Percentiles rank a stretch among this genome's conserved stretches.
These are phyloP conservation scores for Psylliodes chrysocephalus DNA, from an alignment of 2,888 invertebrate species.

Conservation along the genomic window DNA sequence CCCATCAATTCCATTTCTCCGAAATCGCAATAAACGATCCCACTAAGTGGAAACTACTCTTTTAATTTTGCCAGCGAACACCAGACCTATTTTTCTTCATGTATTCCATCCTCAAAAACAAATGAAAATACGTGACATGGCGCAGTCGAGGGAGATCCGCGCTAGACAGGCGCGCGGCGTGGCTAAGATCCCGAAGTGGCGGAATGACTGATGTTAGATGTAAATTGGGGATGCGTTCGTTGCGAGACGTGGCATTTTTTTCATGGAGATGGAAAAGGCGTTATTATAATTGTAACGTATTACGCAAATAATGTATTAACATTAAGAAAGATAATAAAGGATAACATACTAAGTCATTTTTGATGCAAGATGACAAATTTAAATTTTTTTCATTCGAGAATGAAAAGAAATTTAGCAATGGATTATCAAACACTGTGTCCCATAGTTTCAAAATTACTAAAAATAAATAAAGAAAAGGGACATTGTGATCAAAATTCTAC, in stretches of 20 bases:
- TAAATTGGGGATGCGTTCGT: slow-evolving; percentile 19
- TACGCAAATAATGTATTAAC: too few species aligned
- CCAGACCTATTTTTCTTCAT: slow-evolving; percentile 19
- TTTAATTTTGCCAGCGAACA: slow-evolving; percentile 26
- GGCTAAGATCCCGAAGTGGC: slow-evolving; percentile 7
- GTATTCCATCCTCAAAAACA: slow-evolving; percentile 18
- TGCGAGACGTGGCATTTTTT: not conserved
- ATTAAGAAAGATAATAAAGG: too few species aligned
- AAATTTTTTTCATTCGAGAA: too few species aligned
- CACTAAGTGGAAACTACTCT: slow-evolving; percentile 34
- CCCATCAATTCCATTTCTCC: slow-evolving; percentile 21
- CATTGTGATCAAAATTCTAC: too few species aligned
- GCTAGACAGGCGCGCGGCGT: slow-evolving; percentile 3
- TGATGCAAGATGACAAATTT: too few species aligned
- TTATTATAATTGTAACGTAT: too few species aligned
- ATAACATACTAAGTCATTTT: too few species aligned
- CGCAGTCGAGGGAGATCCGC: slow-evolving; percentile 17
- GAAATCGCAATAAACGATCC: slow-evolving; percentile 32
- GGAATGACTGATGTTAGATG: slow-evolving; percentile 23
- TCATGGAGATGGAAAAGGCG: not conserved
- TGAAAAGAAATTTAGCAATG: too few species aligned
- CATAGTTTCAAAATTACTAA: too few species aligned
- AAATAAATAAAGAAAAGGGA: too few species aligned
- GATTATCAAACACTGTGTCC: too few species aligned
- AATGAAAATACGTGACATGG: slow-evolving; percentile 20